A percentile compares a stretch with the other conserved stretches of the same genome.
These are phyloP conservation scores for Clarias fuscus DNA, from an alignment of 2,797 vertebrate genomes.

Conservation along the genomic window DNA sequence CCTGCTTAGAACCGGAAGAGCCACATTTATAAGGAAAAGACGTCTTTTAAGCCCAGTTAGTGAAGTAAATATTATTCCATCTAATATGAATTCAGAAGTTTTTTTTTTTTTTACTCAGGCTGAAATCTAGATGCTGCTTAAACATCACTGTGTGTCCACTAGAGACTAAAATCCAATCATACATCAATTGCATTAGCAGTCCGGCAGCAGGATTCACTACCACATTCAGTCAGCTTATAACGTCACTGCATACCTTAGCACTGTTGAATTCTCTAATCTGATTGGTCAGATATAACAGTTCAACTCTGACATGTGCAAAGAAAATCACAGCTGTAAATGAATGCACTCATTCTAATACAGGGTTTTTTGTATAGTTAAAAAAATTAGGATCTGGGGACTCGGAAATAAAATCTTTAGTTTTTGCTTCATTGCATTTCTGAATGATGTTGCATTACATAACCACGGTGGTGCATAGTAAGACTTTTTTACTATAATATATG, in stretches of 20 bases:
- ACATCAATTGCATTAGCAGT: not conserved
- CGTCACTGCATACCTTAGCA: not conserved
- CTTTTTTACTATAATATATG: no score
- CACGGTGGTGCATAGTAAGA: no score
- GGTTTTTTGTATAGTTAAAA: not conserved
- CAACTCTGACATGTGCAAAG: not conserved
- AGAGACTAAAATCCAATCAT: not conserved
- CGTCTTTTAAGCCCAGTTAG: not conserved
- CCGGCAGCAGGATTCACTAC: not conserved
- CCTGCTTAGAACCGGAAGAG: conserved; percentile 44
- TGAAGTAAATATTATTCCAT: not conserved
- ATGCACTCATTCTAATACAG: not conserved
- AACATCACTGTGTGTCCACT: not conserved
- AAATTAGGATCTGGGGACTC: not conserved
- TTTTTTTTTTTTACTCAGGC: no score
- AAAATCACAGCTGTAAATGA: not conserved
- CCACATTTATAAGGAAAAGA: conserved; percentile 27
- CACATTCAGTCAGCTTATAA: not conserved
- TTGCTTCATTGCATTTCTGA: no score
- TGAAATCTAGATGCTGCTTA: not conserved
- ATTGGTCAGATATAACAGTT: not conserved
- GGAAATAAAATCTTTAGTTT: not conserved
- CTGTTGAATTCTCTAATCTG: not conserved
- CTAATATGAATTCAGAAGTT: no score
- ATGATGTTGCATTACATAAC: no score